Percentiles rank a stretch among this genome's conserved stretches.
These are phyloP conservation scores for Graphium colonna DNA, from an alignment of 2,888 invertebrate species.

Conservation along the genomic window DNA sequence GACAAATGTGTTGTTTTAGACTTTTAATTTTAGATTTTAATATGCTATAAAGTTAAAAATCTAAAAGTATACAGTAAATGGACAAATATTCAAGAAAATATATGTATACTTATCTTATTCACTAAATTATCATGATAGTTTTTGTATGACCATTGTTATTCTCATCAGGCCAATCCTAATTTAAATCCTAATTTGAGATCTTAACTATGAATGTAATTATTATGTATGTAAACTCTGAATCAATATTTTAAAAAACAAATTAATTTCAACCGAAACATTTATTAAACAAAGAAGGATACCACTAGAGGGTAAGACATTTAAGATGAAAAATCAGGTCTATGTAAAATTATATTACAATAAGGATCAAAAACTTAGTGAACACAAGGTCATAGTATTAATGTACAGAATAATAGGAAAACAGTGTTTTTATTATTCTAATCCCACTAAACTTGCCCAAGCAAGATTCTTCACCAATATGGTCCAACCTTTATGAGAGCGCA, in stretches of 20 bases:
- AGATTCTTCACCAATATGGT: conserved; percentile 2
- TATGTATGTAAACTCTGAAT: not conserved
- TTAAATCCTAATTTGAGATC: not conserved
- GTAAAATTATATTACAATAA: not conserved
- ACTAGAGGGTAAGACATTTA: not conserved
- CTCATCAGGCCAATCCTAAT: not conserved
- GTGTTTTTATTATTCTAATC: conserved; percentile 8
- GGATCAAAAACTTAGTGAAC: conserved; percentile 8
- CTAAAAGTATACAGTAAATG: too few species aligned
- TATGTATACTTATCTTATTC: too few species aligned
- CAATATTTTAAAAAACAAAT: not conserved
- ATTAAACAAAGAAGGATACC: not conserved
- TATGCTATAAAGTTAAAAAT: too few species aligned
- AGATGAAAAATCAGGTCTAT: not conserved
- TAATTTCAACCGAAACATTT: not conserved
- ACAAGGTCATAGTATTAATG: conserved; percentile 12
- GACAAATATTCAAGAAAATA: too few species aligned
- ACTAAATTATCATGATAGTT: too few species aligned
- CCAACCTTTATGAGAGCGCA: conserved; percentile 5
- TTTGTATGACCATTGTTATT: too few species aligned
- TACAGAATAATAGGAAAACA: conserved; percentile 18
- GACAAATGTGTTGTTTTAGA: not conserved
- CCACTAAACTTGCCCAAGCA: conserved; percentile 5
- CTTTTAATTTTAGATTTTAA: too few species aligned
- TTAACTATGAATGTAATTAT: not conserved